A percentile compares a stretch with the other conserved stretches of the same genome.
Conservation (phyloP, 2,888 invertebrate genomes). For the Hesperia comma region DNA sequence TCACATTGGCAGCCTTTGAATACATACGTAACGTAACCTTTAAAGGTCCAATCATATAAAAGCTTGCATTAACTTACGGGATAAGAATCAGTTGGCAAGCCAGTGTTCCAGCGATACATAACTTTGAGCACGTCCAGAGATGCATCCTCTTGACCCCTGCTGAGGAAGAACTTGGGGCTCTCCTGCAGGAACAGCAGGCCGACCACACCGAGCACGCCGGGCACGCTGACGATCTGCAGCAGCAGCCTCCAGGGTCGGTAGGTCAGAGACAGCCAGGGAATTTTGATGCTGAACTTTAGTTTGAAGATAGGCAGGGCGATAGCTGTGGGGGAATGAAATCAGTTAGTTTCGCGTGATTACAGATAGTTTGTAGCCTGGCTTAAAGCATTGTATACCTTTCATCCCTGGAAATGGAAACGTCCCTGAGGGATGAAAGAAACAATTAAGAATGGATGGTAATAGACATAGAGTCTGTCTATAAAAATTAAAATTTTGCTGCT, state of each 20-base stretch:
- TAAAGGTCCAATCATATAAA: too few species aligned
- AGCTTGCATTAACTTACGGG: slow-evolving; percentile 51
- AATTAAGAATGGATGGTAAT: too few species aligned
- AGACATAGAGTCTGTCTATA: too few species aligned
- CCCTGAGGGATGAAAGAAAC: too few species aligned
- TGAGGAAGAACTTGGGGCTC: slow-evolving; percentile 89
- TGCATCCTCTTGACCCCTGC: slow-evolving; percentile 82
- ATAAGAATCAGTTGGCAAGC: slow-evolving; percentile 49
- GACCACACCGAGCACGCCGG: slow-evolving; percentile 85
- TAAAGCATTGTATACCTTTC: too few species aligned
- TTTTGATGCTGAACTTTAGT: slow-evolving; percentile 60
- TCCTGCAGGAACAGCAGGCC: slow-evolving; percentile 85
- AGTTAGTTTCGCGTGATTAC: not conserved
- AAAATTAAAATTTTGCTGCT: too few species aligned
- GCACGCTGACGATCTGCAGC: slow-evolving; percentile 85
- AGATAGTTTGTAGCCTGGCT: too few species aligned
- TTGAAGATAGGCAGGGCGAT: slow-evolving; percentile 63
- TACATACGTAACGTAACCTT: too few species aligned
- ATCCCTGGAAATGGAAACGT: too few species aligned
- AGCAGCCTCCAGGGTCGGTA: slow-evolving; percentile 90
- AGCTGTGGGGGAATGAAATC: slow-evolving; percentile 48
- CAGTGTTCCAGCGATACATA: slow-evolving; percentile 59
- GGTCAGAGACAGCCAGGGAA: slow-evolving; percentile 70
- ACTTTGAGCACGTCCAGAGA: slow-evolving; percentile 73
- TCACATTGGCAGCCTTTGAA: too few species aligned